phyloP scores from a whole-genome alignment of 2,888 invertebrate species.

The Eremobia ochroleuca region DNA sequence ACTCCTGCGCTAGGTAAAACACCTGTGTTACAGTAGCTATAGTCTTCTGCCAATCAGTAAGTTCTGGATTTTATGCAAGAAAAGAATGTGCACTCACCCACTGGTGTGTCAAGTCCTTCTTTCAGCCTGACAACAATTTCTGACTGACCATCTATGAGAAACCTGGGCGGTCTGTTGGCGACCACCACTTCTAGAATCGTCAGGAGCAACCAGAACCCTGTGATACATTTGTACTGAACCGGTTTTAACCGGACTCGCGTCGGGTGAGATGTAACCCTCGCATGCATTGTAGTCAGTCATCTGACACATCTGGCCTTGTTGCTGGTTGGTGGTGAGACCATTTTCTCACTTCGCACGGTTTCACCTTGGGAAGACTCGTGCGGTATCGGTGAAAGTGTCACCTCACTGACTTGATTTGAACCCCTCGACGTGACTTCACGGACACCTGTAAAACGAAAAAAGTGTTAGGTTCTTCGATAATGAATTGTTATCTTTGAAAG shows the following conservation, averaged over 20 bases:
- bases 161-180: slow-evolving; percentile 96
- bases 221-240: slow-evolving; percentile 69
- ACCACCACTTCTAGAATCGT: slow-evolving; percentile 72
- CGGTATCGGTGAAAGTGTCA: slow-evolving; percentile 86
- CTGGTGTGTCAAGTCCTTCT: slow-evolving; percentile 96
- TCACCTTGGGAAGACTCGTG: slow-evolving; percentile 81
- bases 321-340: slow-evolving; percentile 79
- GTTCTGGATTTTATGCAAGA: too few relatives aligned
- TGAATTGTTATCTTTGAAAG: slow-evolving; percentile 76
- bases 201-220: slow-evolving; percentile 73
- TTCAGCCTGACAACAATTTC: slow-evolving; percentile 97
- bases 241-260: slow-evolving; percentile 87
- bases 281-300: slow-evolving; percentile 82
- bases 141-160: slow-evolving; percentile 96
- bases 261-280: slow-evolving; percentile 74
- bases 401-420: slow-evolving; percentile 80
- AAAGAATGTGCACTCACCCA: slow-evolving; percentile 92
- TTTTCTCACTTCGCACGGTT: slow-evolving; percentile 88
- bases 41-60: too few relatives aligned
- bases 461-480: slow-evolving; percentile 72
- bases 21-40: too few relatives aligned
- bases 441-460: slow-evolving; percentile 80
- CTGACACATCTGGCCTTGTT: slow-evolving; percentile 81
- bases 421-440: slow-evolving; percentile 79
- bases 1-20: too few relatives aligned